Evolutionary conservation across 2,113 vertebrate species (phyloP), one percentile per base, ranked within the genome.

Genomic region (Eulemur macaco): DNA sequence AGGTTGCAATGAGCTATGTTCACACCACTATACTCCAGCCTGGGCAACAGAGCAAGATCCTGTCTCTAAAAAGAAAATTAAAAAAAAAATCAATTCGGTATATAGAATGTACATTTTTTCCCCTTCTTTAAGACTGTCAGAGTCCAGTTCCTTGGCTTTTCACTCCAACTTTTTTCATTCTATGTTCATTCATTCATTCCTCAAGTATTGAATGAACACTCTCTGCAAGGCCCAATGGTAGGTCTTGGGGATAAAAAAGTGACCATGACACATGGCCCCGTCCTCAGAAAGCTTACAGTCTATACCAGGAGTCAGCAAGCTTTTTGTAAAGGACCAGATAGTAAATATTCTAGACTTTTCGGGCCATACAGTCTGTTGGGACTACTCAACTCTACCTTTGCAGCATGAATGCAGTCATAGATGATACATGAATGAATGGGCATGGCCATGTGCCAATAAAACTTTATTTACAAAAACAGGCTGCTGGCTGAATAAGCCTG

Each of bases 361-460:
- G 17, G 37, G 29, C 31, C 8, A 10, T 11, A 9, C 29, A 7
- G 14, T 91, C 31, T 15, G 45, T 71, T 73, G 14, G 3, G 14
- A 56, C 18, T 42, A 1, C 31, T 8, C 29, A 6, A 2, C 56
- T 77, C 64, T 66, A 23, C 27, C 69, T 81, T 10, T 58, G 13
- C 42, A 9, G 34, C 4, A 13, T 74, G 27, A 56, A 47, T 56
- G 76, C 12, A 25, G 11, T 39, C 27, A 4, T 5, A 34, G 39
- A 54, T 5, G 1, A 54, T 12, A 45, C 4, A 8, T 47, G 14
- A 12, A 18, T 18, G 1, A 42, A 8, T 23, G 3, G 4, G 9
- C 0, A 0, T 64, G 37, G 17, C 60, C 71, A 20, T 76, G 7
- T 90, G 34, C 37, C 39, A 90, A 0, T 63, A 80, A 84, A 90